Evolutionary conservation across 2,888 invertebrate genomes (phyloP), one percentile per base, ranked within the genome.

Genomic region (Aromia moschata): DNA sequence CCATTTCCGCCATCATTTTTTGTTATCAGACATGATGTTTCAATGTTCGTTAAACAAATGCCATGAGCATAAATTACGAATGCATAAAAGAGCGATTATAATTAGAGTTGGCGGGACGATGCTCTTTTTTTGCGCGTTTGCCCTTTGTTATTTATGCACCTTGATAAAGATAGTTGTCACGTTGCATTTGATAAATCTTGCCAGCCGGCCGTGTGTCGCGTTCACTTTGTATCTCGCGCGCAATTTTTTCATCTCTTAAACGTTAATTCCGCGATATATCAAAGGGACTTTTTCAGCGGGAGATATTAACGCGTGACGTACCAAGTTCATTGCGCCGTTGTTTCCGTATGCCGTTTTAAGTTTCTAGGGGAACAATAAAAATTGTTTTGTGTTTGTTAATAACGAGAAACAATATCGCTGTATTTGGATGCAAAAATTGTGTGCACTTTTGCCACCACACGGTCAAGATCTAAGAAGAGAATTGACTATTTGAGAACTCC

Each of bases 211-310:
- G 51, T 31, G 41, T 41, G 41, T 52, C 41, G 15, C 43, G 46
- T 49, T 47, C 41, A 44, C 44, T 38, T 37, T 58, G 54, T 54
- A 55, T 37, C 47, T 57, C 43, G 20, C 52, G 58, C 56, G 57
- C 66, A 66, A 68, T 68, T 66, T n/a, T 66, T 59, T 64, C 61
- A 64, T 68, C 65, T 63, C 58, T 52, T 57, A 54, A 52, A 61
- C 60, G 62, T 62, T 62, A 59, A 56, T 61, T 62, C 58, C 58
- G 56, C 58, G 60, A 68, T 66, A 63, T 53, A 67, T 63, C 62
- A 66, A 63, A 60, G 37, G 16, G 45, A 47, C 44, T 57, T 60
- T 60, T 60, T 47, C 37, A 12, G 45, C 49, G 31, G 38, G 37
- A 47, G 49, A 41, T 55, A 58, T 61, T 58, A 58, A 55, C 58